Evolutionary conservation across 2,113 vertebrate genomes (phyloP).

Genomic region (Stegostoma tigrinum): DNA sequence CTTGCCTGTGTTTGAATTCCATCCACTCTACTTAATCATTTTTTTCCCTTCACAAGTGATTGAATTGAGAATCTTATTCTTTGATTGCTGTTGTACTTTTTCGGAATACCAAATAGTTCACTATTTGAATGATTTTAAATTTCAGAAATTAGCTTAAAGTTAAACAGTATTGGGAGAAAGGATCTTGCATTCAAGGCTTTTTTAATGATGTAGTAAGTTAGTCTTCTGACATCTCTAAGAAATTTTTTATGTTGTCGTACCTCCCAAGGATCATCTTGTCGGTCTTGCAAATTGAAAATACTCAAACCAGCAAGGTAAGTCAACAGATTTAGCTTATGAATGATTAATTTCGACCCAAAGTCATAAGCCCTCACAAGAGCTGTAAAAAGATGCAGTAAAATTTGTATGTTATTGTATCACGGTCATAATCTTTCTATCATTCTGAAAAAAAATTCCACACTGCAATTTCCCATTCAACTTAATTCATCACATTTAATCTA

Average conservation of each 20-base stretch:
- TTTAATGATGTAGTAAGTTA: neutral
- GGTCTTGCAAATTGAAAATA: neutral
- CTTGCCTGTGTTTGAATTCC: neutral
- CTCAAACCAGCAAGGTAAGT: neutral
- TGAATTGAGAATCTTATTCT: neutral
- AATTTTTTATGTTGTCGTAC: neutral
- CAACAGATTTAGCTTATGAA: neutral
- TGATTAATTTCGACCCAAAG: neutral
- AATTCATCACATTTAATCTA: slow-evolving; percentile 9
- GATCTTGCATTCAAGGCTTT: neutral
- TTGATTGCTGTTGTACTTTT: neutral
- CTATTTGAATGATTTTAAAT: neutral
- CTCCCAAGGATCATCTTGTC: slow-evolving; percentile 8
- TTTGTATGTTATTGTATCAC: neutral
- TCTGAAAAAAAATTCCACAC: neutral
- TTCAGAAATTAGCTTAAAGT: neutral
- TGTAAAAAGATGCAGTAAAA: neutral
- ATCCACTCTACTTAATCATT: neutral
- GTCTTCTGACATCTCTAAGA: slow-evolving; percentile 9
- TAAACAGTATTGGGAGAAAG: neutral
- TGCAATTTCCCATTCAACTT: neutral
- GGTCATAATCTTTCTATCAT: neutral
- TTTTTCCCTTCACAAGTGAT: neutral
- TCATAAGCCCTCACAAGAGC: neutral
- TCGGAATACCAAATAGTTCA: neutral